A percentile compares a stretch with the other conserved stretches of the same genome.
phyloP scores from a whole-genome alignment of 1,140 invertebrate species.

The Apis laboriosa region DNA sequence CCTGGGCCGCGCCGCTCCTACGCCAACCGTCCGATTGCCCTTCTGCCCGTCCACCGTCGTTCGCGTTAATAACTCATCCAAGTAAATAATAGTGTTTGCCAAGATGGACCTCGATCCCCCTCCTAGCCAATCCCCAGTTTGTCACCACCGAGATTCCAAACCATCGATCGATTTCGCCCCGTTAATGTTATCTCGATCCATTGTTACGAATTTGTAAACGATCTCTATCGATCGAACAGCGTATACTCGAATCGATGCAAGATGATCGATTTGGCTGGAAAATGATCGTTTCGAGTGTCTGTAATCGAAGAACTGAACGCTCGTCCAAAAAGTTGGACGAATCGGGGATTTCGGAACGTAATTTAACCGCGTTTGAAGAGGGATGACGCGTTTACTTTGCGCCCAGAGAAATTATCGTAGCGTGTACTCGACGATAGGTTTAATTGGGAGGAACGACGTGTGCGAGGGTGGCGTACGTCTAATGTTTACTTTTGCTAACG shows the following conservation, averaged over 20 bases:
- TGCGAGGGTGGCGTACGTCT: too few species aligned
- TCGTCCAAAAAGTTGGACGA: neutral
- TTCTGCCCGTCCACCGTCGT: slow-evolving; percentile 53
- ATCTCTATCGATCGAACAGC: neutral
- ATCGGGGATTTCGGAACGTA: neutral
- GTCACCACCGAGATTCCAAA: slow-evolving; percentile 41
- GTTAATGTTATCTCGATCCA: slow-evolving; percentile 4
- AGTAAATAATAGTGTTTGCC: slow-evolving; percentile 60
- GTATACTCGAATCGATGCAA: neutral
- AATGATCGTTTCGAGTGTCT: too few species aligned
- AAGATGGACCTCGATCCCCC: neutral
- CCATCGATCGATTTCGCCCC: slow-evolving; percentile 20
- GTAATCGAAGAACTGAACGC: neutral
- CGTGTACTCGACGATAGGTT: neutral
- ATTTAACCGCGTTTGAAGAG: neutral
- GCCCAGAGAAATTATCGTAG: neutral
- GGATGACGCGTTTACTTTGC: neutral
- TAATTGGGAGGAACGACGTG: neutral
- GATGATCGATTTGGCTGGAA: neutral
- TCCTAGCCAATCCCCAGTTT: neutral
- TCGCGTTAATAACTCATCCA: slow-evolving; percentile 64
- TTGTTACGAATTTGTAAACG: neutral
- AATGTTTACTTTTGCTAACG: neutral
- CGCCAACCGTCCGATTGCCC: slow-evolving; percentile 30
- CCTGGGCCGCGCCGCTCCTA: slow-evolving; percentile 42